These are phyloP conservation scores for Battus philenor DNA, from an alignment of 1,140 invertebrate species.

Conservation along the genomic window DNA sequence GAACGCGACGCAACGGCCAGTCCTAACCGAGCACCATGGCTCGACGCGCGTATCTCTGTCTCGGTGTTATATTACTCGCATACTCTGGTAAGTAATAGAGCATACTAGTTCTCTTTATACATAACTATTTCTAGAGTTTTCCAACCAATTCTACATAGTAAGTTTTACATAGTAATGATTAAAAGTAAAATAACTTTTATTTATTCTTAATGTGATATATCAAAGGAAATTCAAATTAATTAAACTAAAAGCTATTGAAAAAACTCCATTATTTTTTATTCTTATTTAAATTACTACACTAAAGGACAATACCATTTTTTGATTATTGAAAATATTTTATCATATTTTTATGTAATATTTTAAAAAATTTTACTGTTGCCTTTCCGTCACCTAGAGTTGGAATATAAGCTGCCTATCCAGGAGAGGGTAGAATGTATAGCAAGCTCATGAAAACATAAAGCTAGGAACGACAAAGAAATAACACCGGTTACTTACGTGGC, in stretches of 20 bases:
- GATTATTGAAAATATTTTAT: too few relatives aligned
- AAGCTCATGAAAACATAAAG: too few relatives aligned
- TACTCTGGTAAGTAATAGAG: conserved; percentile 53
- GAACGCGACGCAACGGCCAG: conserved; percentile 60
- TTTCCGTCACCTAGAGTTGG: conserved; percentile 3
- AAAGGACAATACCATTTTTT: too few relatives aligned
- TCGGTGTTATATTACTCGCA: conserved; percentile 61
- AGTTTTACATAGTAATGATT: not conserved
- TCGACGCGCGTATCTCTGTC: conserved; percentile 68
- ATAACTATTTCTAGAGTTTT: conserved; percentile 1
- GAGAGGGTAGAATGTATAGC: too few relatives aligned
- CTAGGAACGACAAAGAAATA: conserved; percentile 41
- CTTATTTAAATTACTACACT: too few relatives aligned
- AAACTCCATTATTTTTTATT: too few relatives aligned
- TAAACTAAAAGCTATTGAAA: too few relatives aligned
- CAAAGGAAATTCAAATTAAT: conserved; percentile 3
- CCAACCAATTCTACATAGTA: conserved; percentile 5
- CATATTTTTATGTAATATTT: too few relatives aligned
- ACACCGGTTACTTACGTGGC: conserved; percentile 66
- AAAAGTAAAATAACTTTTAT: not conserved
- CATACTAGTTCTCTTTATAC: conserved; percentile 14
- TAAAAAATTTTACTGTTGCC: too few relatives aligned
- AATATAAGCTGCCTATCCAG: too few relatives aligned
- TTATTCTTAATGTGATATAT: not conserved
- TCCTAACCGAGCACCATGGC: conserved; percentile 71